A percentile compares a stretch with the other conserved stretches of the same genome.
Evolutionary conservation across 2,888 invertebrate genomes (phyloP).

Genomic region (Noctuana brunneofusca): DNA sequence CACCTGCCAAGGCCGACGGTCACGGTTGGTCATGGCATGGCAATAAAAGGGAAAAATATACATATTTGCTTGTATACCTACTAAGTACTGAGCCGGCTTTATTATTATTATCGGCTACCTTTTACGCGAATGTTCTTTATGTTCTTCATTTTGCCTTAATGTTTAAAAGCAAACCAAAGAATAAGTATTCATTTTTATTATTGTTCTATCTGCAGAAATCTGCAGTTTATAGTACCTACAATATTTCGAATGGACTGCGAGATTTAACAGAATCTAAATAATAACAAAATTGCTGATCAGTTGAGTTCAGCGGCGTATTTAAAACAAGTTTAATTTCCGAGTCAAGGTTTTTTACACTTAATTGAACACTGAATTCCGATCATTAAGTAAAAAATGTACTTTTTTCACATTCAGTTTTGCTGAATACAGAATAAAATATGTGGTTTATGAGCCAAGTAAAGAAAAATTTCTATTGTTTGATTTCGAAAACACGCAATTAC

Average conservation of each 20-base stretch:
- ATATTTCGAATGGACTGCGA: constrained; percentile 4
- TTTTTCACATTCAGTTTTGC: constrained; percentile 1
- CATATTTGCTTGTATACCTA: not conserved
- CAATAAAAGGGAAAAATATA: constrained; percentile 35
- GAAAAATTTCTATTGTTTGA: not conserved
- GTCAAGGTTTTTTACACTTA: constrained; percentile 23
- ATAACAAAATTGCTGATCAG: constrained; percentile 22
- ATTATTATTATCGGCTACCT: too few relatives aligned
- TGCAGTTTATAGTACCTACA: not conserved
- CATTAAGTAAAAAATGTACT: constrained; percentile 4
- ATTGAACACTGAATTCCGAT: constrained; percentile 21
- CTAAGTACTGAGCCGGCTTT: too few relatives aligned
- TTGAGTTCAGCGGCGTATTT: constrained; percentile 24
- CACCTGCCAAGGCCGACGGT: constrained; percentile 73
- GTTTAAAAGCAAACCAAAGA: not conserved
- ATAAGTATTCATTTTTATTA: not conserved
- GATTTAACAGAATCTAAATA: constrained; percentile 27
- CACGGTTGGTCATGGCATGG: constrained; percentile 73
- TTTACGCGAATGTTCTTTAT: constrained; percentile 3
- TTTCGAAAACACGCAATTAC: not conserved
- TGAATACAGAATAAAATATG: not conserved
- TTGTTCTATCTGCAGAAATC: not conserved
- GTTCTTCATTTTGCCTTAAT: not conserved
- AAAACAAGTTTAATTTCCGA: constrained; percentile 27
- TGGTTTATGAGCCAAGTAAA: not conserved